Conservation (phyloP, 2,888 invertebrate genomes). For the Conchocele bisecta region DNA sequence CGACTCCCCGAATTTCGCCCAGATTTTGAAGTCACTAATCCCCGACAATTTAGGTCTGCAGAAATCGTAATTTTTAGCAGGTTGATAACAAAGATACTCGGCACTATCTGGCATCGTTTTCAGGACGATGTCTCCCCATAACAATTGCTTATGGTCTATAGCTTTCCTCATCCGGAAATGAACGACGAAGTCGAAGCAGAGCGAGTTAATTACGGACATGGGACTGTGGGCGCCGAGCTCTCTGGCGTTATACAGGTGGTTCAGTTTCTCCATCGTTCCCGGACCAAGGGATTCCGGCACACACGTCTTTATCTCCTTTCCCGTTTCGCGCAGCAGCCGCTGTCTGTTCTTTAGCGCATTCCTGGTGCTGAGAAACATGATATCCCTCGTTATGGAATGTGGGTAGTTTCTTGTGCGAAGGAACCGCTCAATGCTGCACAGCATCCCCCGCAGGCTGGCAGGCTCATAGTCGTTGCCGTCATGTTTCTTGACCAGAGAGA, state of each 20-base stretch:
- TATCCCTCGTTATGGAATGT: slow-evolving; percentile 70
- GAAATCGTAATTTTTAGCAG: slow-evolving; percentile 44
- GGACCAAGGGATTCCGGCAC: slow-evolving; percentile 47
- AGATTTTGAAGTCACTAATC: slow-evolving; percentile 33
- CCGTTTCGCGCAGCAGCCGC: slow-evolving; percentile 66
- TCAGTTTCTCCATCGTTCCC: slow-evolving; percentile 66
- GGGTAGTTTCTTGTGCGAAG: slow-evolving; percentile 70
- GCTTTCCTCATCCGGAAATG: slow-evolving; percentile 73
- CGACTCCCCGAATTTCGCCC: slow-evolving; percentile 47
- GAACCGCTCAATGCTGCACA: slow-evolving; percentile 75
- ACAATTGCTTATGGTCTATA: slow-evolving; percentile 73
- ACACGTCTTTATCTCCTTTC: slow-evolving; percentile 64
- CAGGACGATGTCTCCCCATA: slow-evolving; percentile 76
- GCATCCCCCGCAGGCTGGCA: slow-evolving; percentile 74
- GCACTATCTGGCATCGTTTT: slow-evolving; percentile 60
- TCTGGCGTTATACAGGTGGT: slow-evolving; percentile 70
- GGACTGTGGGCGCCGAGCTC: slow-evolving; percentile 77
- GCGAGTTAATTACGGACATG: slow-evolving; percentile 71
- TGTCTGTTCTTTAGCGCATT: slow-evolving; percentile 73
- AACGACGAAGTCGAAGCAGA: slow-evolving; percentile 73
- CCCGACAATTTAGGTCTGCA: slow-evolving; percentile 36
- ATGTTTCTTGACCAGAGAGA: slow-evolving; percentile 72
- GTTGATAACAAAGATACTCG: slow-evolving; percentile 70
- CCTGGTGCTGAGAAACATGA: slow-evolving; percentile 69
- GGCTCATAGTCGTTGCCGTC: slow-evolving; percentile 77